phyloP scores from a whole-genome alignment of 2,888 invertebrate genomes.

The Orchesella flavescens region DNA sequence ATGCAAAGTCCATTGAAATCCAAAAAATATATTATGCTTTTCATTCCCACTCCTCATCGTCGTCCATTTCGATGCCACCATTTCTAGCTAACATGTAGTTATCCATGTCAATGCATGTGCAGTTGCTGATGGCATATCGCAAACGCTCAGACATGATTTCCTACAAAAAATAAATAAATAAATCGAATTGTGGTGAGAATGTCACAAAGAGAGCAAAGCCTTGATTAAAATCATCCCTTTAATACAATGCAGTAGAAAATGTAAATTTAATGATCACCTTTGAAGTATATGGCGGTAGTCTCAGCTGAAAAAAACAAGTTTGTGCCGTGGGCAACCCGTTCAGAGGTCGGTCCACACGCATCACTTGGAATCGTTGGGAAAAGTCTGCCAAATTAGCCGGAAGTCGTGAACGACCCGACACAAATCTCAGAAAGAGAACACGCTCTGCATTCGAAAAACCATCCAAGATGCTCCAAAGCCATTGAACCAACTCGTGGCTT shows the following conservation, averaged over 20 bases:
- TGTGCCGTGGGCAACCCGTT: conserved; percentile 70
- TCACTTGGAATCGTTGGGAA: conserved; percentile 80
- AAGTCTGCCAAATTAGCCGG: conserved; percentile 81
- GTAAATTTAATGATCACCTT: conserved; percentile 71
- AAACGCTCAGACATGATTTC: conserved; percentile 79
- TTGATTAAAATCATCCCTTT: too few relatives aligned
- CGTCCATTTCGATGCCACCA: conserved; percentile 75
- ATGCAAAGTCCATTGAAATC: background rate
- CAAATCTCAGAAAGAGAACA: conserved; percentile 81
- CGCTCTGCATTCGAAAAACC: conserved; percentile 79
- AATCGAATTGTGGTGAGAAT: background rate
- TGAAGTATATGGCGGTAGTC: conserved; percentile 79
- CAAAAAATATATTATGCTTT: background rate
- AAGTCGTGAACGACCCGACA: conserved; percentile 79
- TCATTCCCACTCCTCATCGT: conserved; percentile 75
- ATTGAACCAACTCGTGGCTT: conserved; percentile 78
- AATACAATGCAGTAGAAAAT: background rate
- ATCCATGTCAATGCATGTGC: conserved; percentile 82
- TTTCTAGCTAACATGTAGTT: conserved; percentile 82
- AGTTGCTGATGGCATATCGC: conserved; percentile 81
- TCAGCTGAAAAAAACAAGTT: conserved; percentile 78
- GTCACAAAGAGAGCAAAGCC: background rate
- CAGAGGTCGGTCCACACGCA: conserved; percentile 77
- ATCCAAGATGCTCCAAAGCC: conserved; percentile 81
- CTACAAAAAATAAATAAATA: conserved; percentile 67